A percentile compares a stretch with the other conserved stretches of the same genome.
Evolutionary conservation across 2,113 vertebrate species (phyloP).

Genomic region (Nothocercus julius): DNA sequence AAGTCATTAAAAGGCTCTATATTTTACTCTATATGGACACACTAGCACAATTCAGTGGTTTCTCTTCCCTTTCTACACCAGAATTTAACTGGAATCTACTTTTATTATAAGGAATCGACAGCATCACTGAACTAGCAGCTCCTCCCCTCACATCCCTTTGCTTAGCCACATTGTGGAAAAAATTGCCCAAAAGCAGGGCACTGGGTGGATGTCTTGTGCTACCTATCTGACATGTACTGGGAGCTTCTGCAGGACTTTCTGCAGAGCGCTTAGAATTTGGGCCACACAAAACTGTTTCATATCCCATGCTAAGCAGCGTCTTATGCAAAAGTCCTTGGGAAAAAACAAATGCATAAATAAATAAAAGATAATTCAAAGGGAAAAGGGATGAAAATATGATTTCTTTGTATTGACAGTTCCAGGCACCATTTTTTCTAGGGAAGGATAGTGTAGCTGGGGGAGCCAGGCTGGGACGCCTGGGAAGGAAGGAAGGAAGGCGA

Average conservation of each 20-base stretch:
- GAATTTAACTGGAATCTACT: background rate
- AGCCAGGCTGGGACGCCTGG: accelerated
- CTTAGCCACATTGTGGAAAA: background rate
- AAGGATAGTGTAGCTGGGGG: background rate
- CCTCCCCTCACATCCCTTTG: background rate
- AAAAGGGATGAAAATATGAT: background rate
- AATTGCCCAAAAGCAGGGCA: background rate
- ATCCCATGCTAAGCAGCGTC: background rate
- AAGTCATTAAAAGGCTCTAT: background rate
- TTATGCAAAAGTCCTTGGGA: background rate
- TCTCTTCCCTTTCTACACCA: background rate
- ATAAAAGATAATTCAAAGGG: background rate
- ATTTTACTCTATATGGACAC: background rate
- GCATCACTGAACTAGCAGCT: background rate
- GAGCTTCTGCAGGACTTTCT: too few relatives aligned
- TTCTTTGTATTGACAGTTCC: background rate
- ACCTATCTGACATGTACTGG: too few relatives aligned
- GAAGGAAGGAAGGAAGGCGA: background rate
- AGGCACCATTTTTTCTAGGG: background rate
- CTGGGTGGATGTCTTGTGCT: background rate
- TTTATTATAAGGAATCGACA: background rate
- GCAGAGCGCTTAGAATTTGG: background rate
- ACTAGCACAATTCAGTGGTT: background rate
- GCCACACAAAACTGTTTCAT: background rate
- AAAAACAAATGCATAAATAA: background rate